phyloP scores from a whole-genome alignment of 2,113 vertebrate species.

The Excalfactoria chinensis region DNA sequence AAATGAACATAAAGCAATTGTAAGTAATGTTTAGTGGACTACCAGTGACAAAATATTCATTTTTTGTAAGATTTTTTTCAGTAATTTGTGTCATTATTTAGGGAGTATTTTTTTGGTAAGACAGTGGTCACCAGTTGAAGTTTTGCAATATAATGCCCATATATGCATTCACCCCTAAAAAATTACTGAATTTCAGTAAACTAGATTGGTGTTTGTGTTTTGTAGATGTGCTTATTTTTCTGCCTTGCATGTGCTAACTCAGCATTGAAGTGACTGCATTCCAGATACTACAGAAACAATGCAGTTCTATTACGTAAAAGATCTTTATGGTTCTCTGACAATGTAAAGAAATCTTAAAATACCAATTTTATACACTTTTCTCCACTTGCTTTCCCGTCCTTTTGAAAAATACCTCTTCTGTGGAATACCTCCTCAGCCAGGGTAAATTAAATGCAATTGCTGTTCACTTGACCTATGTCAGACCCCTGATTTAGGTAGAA shows the following conservation, averaged over 20 bases:
- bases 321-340: background rate
- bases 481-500: background rate
- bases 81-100: background rate
- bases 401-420: background rate
- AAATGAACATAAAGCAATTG: background rate
- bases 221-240: background rate
- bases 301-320: background rate
- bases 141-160: background rate
- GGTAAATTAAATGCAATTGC: background rate
- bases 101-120: background rate
- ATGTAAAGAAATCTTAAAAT: background rate
- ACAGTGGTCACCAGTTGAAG: background rate
- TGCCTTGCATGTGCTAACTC: background rate
- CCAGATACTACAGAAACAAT: background rate
- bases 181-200: background rate
- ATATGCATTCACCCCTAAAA: background rate
- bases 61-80: background rate
- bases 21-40: background rate
- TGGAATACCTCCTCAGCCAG: background rate
- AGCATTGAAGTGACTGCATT: background rate
- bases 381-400: background rate
- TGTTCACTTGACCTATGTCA: background rate
- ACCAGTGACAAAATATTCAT: background rate
- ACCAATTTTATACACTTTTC: background rate
- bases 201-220: background rate